A percentile compares a stretch with the other conserved stretches of the same genome.
These are phyloP conservation scores for Dreissena polymorpha DNA, from an alignment of 1,140 invertebrate species.

Conservation along the genomic window DNA sequence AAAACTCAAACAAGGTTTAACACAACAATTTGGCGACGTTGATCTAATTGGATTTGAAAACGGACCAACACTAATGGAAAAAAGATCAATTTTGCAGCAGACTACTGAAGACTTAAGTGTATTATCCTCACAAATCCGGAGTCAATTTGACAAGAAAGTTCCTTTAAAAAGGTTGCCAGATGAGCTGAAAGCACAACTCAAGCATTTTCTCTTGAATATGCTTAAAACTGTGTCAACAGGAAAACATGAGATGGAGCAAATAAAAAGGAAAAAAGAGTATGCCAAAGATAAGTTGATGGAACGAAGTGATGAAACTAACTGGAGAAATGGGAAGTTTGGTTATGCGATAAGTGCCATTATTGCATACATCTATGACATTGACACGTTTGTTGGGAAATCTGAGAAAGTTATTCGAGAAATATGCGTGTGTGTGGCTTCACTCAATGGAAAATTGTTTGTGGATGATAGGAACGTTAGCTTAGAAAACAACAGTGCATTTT, in stretches of 20 bases:
- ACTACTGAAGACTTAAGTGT: background rate
- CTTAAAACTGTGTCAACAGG: background rate
- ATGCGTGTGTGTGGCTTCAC: background rate
- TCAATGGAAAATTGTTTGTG: background rate
- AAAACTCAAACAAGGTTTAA: conserved; percentile 27
- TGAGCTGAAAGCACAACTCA: background rate
- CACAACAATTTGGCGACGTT: conserved; percentile 1
- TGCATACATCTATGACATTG: conserved; percentile 53
- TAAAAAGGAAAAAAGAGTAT: conserved; percentile 48
- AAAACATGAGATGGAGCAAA: conserved; percentile 19
- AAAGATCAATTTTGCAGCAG: background rate
- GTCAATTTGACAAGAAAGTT: background rate
- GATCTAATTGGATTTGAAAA: conserved; percentile 19
- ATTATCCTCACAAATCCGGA: background rate
- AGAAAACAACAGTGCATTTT: background rate
- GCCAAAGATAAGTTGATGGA: conserved; percentile 48
- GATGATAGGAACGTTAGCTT: background rate
- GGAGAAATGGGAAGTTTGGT: conserved; percentile 39
- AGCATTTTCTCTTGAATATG: background rate
- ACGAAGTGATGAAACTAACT: conserved; percentile 18
- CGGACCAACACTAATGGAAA: background rate
- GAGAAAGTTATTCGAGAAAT: background rate
- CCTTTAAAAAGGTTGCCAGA: background rate
- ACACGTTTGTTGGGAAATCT: conserved; percentile 11
- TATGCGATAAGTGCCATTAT: conserved; percentile 52